Evolutionary conservation across 2,888 invertebrate species (phyloP).

Genomic region (Leucozona laternaria): DNA sequence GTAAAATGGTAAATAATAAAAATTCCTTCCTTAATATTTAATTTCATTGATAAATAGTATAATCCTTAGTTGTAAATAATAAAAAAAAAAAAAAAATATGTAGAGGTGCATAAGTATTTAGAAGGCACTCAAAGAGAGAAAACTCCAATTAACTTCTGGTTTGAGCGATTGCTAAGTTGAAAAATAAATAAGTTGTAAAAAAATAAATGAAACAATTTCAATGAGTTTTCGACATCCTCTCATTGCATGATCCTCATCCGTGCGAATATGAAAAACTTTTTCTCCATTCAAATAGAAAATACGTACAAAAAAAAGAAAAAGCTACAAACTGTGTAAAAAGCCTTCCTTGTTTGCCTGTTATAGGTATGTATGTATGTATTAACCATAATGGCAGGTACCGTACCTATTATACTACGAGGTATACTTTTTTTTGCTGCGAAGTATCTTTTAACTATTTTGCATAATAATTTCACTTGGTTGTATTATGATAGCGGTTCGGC

Average conservation of each 20-base stretch:
- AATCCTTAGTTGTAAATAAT: too few relatives aligned
- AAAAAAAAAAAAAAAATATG: not conserved
- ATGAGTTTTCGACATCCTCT: conserved; percentile 35
- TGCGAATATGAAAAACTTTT: conserved; percentile 27
- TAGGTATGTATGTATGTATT: too few relatives aligned
- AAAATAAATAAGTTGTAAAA: not conserved
- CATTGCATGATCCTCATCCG: not conserved
- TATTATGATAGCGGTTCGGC: conserved; percentile 47
- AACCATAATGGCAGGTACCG: conserved; percentile 5
- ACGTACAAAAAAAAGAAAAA: not conserved
- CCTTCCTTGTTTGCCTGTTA: not conserved
- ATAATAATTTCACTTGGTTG: conserved; percentile 58
- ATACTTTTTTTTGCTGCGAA: conserved; percentile 16
- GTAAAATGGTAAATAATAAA: too few relatives aligned
- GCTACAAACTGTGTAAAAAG: conserved; percentile 1
- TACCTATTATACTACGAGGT: not conserved
- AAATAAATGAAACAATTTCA: not conserved
- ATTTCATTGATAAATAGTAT: too few relatives aligned
- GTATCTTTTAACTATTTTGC: conserved; percentile 59
- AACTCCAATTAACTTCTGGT: conserved; percentile 59
- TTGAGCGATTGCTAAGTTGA: conserved; percentile 25
- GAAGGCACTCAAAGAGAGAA: conserved; percentile 22
- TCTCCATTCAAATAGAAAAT: conserved; percentile 37
- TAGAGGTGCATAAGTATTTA: not conserved
- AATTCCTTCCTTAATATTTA: too few relatives aligned